These are phyloP conservation scores for Centropristis striata DNA, from an alignment of 2,113 vertebrate species.

Conservation along the genomic window DNA sequence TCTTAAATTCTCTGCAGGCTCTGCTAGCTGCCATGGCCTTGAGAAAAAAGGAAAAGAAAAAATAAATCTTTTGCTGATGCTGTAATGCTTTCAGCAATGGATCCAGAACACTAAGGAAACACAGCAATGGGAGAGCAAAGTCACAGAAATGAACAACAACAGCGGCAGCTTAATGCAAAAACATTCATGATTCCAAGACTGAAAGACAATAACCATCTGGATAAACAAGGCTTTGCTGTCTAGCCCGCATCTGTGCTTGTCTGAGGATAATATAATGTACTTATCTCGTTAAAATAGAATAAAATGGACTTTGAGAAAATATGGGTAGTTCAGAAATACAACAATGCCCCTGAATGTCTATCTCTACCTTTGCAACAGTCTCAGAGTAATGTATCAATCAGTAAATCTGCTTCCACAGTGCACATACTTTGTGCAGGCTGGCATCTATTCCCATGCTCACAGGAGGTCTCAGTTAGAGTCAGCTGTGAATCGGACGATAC, in stretches of 20 bases:
- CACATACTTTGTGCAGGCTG: constrained; percentile 43
- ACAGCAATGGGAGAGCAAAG: constrained; percentile 66
- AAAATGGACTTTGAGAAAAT: constrained; percentile 24
- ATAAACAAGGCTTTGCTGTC: constrained; percentile 49
- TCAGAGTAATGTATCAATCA: constrained; percentile 12
- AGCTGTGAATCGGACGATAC: constrained; percentile 56
- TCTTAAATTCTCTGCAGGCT: constrained; percentile 56
- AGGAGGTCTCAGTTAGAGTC: constrained; percentile 62
- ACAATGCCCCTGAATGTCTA: constrained; percentile 8
- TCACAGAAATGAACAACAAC: constrained; percentile 68
- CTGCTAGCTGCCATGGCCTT: constrained; percentile 65
- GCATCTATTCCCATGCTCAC: constrained; percentile 54
- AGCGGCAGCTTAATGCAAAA: constrained; percentile 73
- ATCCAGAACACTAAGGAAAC: constrained; percentile 69
- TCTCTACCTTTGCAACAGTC: background rate
- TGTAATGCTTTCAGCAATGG: constrained; percentile 78
- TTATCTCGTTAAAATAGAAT: constrained; percentile 48
- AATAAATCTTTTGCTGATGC: constrained; percentile 77
- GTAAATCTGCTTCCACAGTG: constrained; percentile 19
- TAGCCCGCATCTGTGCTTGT: constrained; percentile 38
- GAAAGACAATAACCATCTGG: constrained; percentile 67
- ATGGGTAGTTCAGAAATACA: constrained; percentile 23
- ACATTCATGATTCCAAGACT: constrained; percentile 55
- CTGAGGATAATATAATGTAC: constrained; percentile 23
- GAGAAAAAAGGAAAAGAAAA: constrained; percentile 40